Percentiles rank a stretch among this genome's conserved stretches.
phyloP scores from a whole-genome alignment of 2,797 vertebrate species.

The Mormyrus proboscirostris region DNA sequence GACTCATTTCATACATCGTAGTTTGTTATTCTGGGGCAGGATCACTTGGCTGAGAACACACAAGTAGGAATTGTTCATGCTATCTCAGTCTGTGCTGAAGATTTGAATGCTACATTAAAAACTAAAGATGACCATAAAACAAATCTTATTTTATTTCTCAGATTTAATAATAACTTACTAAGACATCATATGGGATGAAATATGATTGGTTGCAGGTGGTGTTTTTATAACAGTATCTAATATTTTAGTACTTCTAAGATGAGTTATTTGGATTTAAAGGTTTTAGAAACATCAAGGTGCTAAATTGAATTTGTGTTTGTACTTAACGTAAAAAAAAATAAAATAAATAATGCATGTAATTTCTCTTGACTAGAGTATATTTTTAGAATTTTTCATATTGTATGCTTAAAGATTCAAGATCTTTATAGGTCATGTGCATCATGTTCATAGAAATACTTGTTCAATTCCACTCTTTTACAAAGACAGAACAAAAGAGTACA shows the following conservation, averaged over 20 bases:
- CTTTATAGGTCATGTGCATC: background rate
- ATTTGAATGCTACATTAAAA: background rate
- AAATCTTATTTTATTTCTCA: background rate
- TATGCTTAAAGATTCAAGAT: no score
- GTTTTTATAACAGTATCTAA: background rate
- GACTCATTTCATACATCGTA: background rate
- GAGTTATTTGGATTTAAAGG: background rate
- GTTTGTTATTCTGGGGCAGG: background rate
- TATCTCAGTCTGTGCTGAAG: background rate
- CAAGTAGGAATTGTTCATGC: background rate
- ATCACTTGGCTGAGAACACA: background rate
- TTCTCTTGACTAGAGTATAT: no score
- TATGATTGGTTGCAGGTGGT: background rate
- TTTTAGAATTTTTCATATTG: no score
- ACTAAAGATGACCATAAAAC: background rate
- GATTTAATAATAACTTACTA: no score
- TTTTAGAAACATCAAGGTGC: background rate
- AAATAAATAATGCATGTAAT: background rate
- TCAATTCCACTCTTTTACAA: background rate
- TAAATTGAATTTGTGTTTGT: background rate
- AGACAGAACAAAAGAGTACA: background rate
- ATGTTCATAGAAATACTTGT: background rate
- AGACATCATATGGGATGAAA: background rate
- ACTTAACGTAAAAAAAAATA: background rate
- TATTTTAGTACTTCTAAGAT: background rate